Conservation (phyloP, 2,888 invertebrate genomes). For the Drosophila koepferae region DNA sequence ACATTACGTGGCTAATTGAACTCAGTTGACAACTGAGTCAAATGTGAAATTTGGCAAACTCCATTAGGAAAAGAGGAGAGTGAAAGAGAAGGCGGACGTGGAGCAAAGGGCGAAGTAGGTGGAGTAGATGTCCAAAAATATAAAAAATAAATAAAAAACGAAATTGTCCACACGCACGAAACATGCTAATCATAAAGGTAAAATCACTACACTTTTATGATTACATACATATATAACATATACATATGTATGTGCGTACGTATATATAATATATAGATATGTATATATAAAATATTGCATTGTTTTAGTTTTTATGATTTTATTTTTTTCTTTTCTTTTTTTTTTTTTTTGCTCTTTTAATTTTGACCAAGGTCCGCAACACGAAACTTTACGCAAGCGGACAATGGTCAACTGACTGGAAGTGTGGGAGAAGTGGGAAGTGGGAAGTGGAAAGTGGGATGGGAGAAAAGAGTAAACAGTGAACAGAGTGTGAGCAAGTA, state of each 20-base stretch:
- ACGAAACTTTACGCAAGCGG: conserved; percentile 74
- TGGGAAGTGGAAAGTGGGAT: not conserved
- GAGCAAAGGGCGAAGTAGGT: not conserved
- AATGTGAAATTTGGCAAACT: not conserved
- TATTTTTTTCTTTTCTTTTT: conserved; percentile 9
- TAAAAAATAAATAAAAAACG: conserved; percentile 2
- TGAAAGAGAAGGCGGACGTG: not conserved
- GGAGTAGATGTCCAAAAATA: conserved; percentile 1
- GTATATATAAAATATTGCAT: conserved; percentile 23
- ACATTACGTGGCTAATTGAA: conserved; percentile 7
- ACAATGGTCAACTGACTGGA: conserved; percentile 41
- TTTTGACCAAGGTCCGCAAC: conserved; percentile 31
- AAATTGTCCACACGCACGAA: conserved; percentile 57
- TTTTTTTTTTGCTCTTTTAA: conserved; percentile 10
- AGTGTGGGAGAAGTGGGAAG: conserved; percentile 7
- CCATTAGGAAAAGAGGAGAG: not conserved
- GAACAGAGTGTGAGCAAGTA: not conserved
- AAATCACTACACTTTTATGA: not conserved
- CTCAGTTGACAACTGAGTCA: not conserved
- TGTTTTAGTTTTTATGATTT: conserved; percentile 42
- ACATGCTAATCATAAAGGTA: conserved; percentile 56
- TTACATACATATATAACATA: not conserved
- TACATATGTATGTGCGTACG: not conserved
- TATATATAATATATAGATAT: not conserved
- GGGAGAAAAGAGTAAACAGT: not conserved